phyloP scores from a whole-genome alignment of 2,113 vertebrate species.

The Octodon degus region DNA sequence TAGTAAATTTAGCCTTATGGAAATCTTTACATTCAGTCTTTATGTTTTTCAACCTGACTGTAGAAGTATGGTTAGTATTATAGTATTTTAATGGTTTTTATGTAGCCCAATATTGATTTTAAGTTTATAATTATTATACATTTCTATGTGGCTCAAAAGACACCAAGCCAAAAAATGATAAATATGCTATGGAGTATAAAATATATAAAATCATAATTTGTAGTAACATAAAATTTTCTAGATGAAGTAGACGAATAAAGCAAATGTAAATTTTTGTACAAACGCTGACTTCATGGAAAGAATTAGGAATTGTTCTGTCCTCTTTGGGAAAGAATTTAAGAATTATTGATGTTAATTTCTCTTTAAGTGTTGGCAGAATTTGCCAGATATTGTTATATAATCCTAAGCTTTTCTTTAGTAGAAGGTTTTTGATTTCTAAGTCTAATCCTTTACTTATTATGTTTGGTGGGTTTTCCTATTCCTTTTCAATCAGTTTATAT shows the following conservation, averaged over 20 bases:
- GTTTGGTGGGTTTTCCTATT: neutral
- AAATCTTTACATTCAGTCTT: neutral
- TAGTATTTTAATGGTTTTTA: neutral
- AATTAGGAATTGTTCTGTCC: neutral
- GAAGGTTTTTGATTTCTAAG: neutral
- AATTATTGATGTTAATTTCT: neutral
- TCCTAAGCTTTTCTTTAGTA: neutral
- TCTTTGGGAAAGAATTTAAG: neutral
- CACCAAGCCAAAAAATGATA: neutral
- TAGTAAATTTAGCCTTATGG: neutral
- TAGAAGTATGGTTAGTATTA: neutral
- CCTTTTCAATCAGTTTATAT: neutral
- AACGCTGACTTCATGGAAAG: neutral
- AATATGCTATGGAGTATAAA: neutral
- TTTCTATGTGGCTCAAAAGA: neutral
- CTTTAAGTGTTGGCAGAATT: neutral
- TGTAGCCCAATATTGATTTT: neutral
- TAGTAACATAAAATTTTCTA: neutral
- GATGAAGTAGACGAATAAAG: neutral
- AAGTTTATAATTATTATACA: neutral
- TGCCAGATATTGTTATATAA: neutral
- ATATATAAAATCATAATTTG: neutral
- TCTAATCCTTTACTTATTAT: neutral
- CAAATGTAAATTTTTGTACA: neutral
- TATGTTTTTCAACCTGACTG: neutral